Base-by-base conservation (phyloP, 2,797 vertebrate species). In the Eulemur albifrons region DNA sequence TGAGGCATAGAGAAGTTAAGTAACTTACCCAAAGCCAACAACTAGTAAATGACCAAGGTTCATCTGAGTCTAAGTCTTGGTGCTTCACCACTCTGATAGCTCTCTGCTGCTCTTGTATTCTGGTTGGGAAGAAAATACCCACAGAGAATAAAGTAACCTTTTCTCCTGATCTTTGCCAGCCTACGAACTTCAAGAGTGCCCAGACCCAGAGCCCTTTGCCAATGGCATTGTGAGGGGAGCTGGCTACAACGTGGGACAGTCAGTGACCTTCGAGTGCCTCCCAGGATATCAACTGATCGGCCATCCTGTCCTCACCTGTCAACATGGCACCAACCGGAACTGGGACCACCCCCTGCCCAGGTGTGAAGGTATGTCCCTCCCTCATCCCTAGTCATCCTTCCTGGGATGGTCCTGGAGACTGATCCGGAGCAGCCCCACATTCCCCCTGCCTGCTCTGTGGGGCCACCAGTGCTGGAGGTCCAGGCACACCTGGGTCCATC, bases 181-280 rank as follows among this genome's bases (percentile, higher is more conserved):
- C 67, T 99, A 99, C 21, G 99, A 99, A 98, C 99, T 99, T 15
- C 99, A 99, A 97, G 99, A 99, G 32, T 99, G 99, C 77, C 99
- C 99, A 0, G 99, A 99, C 97, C 99, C 99, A 0, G 99, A 99
- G 83, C 99, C 99, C 11, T 99, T 99, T 98, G 99, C 97, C 12
- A 99, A 99, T 1, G 99, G 99, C 0, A 98, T 99, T 8, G 99
- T 99, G 23, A 99, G 99, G 84, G 99, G 99, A 30, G 99, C 99
- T 0, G 99, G 99, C 32, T 99, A 98, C 98, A 99, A 99, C 1
- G 99, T 99, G 4, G 99, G 99, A 72, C 99, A 99, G 96, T 99
- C 99, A 50, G 99, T 99, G 98, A 99, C 99, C 73, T 99, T 99
- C 0, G 99, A 99, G 98, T 99, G 99, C 95, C 98, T 99, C 72